Conservation (phyloP, 1,140 invertebrate species). For the Sarcophaga bullata region DNA sequence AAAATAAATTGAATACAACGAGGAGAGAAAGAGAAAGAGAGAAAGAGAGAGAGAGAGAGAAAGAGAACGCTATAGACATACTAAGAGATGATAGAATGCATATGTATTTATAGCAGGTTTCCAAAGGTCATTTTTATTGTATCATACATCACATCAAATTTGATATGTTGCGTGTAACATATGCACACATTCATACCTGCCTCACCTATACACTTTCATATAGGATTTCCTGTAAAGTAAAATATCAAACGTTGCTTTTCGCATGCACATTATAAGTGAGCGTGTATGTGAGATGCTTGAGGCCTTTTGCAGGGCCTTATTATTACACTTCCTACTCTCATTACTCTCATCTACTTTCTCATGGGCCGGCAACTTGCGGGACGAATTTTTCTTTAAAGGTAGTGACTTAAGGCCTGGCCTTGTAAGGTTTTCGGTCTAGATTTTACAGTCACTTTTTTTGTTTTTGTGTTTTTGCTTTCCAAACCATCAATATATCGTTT, state of each 20-base stretch:
- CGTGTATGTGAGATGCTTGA: neutral
- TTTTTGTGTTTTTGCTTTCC: neutral
- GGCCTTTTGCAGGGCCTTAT: neutral
- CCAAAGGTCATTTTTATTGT: conserved; percentile 23
- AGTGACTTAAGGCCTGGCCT: neutral
- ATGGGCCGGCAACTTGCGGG: too few relatives aligned
- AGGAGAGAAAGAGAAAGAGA: too few relatives aligned
- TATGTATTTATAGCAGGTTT: neutral
- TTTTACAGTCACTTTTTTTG: neutral
- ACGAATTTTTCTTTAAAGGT: too few relatives aligned
- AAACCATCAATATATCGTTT: conserved; percentile 35
- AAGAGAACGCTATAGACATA: neutral
- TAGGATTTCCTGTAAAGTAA: neutral
- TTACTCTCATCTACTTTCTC: too few relatives aligned
- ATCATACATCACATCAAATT: conserved; percentile 1
- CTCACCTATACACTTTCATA: neutral
- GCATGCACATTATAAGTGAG: neutral
- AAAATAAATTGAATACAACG: too few relatives aligned
- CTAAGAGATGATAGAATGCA: neutral
- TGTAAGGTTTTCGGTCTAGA: neutral
- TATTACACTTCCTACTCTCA: too few relatives aligned
- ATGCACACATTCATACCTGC: neutral
- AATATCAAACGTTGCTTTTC: neutral
- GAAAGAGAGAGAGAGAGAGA: neutral
- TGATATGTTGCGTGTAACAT: neutral